A percentile compares a stretch with the other conserved stretches of the same genome.
Conservation (phyloP, 2,888 invertebrate genomes). For the Metopia argyrocephala region DNA sequence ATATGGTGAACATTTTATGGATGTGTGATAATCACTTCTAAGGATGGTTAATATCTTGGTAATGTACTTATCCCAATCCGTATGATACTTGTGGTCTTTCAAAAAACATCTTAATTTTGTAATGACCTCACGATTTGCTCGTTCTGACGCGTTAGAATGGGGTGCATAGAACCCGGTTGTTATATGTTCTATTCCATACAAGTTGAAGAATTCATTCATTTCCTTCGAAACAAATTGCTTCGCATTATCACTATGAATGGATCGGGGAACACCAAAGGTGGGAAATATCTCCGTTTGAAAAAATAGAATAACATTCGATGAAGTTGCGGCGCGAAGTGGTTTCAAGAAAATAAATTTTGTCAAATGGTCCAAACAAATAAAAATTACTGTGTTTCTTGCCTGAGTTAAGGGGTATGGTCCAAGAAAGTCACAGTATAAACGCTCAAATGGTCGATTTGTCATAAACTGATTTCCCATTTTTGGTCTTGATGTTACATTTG, state of each 20-base stretch:
- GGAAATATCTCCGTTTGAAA: constrained; percentile 27
- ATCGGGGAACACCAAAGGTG: constrained; percentile 31
- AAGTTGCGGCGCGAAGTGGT: constrained; percentile 9
- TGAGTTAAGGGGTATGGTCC: too few species aligned
- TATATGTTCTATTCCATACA: constrained; percentile 36
- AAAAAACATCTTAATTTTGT: constrained; percentile 40
- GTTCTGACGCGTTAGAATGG: constrained; percentile 43
- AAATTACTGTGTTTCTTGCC: too few species aligned
- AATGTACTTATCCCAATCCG: constrained; percentile 30
- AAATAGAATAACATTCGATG: constrained; percentile 20
- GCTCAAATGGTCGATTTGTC: background rate
- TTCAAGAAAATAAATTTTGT: constrained; percentile 1
- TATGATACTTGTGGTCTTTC: constrained; percentile 24
- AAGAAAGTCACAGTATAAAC: background rate
- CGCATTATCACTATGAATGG: constrained; percentile 41
- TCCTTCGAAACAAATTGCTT: constrained; percentile 42
- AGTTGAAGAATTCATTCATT: constrained; percentile 4
- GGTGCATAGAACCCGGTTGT: constrained; percentile 39
- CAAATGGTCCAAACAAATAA: too few species aligned
- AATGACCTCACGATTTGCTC: constrained; percentile 48
- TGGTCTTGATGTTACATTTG: background rate
- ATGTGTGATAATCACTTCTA: constrained; percentile 41
- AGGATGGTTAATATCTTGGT: constrained; percentile 19
- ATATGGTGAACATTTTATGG: constrained; percentile 36
- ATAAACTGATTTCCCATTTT: background rate